Conservation (phyloP, 2,113 vertebrate genomes). For the Australoheros scitulus region DNA sequence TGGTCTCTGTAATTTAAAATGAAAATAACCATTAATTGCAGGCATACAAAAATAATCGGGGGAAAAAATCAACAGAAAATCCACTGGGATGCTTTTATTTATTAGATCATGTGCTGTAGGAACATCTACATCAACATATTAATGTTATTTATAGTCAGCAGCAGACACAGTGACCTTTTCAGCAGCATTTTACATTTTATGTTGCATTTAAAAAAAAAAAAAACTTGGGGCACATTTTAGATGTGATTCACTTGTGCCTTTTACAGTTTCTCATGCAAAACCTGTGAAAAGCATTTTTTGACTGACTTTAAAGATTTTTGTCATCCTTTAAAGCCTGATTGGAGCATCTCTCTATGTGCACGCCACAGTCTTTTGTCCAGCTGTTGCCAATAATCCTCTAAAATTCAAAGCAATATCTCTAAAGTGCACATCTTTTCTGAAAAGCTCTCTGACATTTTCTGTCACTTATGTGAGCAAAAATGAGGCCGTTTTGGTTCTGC, state of each 20-base stretch:
- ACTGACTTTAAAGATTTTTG: not conserved
- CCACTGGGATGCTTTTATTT: not conserved
- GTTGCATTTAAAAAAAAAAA: not conserved
- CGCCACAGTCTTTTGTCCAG: not conserved
- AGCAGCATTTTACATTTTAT: not conserved
- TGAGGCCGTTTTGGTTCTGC: not conserved
- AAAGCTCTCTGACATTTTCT: constrained; percentile 22
- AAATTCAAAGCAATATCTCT: not conserved
- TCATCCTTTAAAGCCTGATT: not conserved
- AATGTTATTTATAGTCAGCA: not conserved
- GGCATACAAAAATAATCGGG: too few relatives aligned
- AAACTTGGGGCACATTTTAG: not conserved
- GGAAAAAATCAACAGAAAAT: not conserved
- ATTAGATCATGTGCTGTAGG: not conserved
- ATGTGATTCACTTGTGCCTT: not conserved
- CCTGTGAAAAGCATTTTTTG: not conserved
- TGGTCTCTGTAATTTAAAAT: not conserved
- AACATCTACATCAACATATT: not conserved
- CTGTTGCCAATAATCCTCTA: not conserved
- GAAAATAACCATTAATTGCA: too few relatives aligned
- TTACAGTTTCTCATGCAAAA: not conserved
- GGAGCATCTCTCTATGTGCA: not conserved
- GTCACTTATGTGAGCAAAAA: constrained; percentile 7
- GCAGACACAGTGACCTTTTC: not conserved
- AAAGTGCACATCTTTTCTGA: not conserved